phyloP scores from a whole-genome alignment of 2,888 invertebrate genomes.

The Acanthopleura granulata region DNA sequence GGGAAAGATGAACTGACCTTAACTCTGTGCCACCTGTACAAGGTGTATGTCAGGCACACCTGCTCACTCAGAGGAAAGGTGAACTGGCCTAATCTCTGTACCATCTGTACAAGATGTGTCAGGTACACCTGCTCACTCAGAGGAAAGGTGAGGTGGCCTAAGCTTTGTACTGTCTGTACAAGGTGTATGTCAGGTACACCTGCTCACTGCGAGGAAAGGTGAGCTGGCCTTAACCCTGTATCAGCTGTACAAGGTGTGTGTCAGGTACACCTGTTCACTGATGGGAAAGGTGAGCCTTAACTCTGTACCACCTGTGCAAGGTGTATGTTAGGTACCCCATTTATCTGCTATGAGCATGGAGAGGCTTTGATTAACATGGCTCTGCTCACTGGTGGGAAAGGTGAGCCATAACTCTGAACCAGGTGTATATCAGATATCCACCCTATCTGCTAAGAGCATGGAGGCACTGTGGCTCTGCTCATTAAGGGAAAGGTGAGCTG shows the following conservation, averaged over 20 bases:
- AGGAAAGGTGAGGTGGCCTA: conserved; percentile 61
- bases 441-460: conserved; percentile 74
- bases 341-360: conserved; percentile 73
- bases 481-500: conserved; percentile 65
- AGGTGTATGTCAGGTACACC: too few relatives aligned
- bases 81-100: too few relatives aligned
- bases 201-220: conserved; percentile 70
- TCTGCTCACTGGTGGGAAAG: not conserved
- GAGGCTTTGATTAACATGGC: conserved; percentile 71
- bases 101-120: conserved; percentile 61
- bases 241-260: too few relatives aligned
- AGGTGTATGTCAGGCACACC: too few relatives aligned
- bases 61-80: too few relatives aligned
- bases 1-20: conserved; percentile 61
- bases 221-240: not conserved
- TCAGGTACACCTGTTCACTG: not conserved
- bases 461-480: conserved; percentile 71
- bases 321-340: conserved; percentile 73
- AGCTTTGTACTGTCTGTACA: too few relatives aligned
- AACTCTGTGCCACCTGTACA: too few relatives aligned
- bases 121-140: conserved; percentile 75
- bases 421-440: conserved; percentile 72
- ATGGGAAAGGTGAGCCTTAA: not conserved
- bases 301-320: not conserved
- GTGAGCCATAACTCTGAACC: not conserved